Evolutionary conservation across 1,140 invertebrate species (phyloP), one percentile per base, ranked within the genome.

Genomic region (Orussus abietinus): DNA sequence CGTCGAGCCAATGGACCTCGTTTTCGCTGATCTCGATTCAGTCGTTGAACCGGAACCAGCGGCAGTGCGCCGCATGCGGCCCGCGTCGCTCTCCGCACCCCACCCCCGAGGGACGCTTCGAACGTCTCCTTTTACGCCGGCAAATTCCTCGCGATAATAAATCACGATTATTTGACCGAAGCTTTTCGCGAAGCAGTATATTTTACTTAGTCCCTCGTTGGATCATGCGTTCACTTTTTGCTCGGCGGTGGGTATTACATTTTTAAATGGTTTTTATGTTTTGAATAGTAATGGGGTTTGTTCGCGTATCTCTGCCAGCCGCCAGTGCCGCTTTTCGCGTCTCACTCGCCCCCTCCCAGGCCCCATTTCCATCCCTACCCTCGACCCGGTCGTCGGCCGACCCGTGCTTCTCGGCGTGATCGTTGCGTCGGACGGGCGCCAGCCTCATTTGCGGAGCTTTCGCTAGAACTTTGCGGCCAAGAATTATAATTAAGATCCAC

Each of bases 191-290:
- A 42, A 59, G 66, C 63, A 66, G 69, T 71, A 71, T 71, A 72
- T 72, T 72, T 72, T 72, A 71, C 68, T 72, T 72, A 69, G 67
- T 69, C 69, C 64, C 64, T 58, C 58, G 53, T 65, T 55, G 68
- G 59, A 69, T 69, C 66, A 66, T 61, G 49, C 45, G 55, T 49
- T 38, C 40, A 40, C 46, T 53, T 60, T 69, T 65, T 63, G 12
- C 28, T 13, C 19, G 53, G 46, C 36, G 33, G 38, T 37, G 45
- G 65, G 68, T 66, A 71, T 72, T 71, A 71, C 59, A 69, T 69
- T 72, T 72, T 72, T 69, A 69, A 72, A 71, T 72, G 69, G 66
- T 72, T 71, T 70, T 64, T 69, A 67, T 67, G 65, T 69, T 72
- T 72, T 67, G 69, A 69, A 72, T 69, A 71, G 68, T 64, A 72